Evolutionary conservation across 2,888 invertebrate genomes (phyloP), one percentile per base, ranked within the genome.

Genomic region (Latrodectus hesperus): DNA sequence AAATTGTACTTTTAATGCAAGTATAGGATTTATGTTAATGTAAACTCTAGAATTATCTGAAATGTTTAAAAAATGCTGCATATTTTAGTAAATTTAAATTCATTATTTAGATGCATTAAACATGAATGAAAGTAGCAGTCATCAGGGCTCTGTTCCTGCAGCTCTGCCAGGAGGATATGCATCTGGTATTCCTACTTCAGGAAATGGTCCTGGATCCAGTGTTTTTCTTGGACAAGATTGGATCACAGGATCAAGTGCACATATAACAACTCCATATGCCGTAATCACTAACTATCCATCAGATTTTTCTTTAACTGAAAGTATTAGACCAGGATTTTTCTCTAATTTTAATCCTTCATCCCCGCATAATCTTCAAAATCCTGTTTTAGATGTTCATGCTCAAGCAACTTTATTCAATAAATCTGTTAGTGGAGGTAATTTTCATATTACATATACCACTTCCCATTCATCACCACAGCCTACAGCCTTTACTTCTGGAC

Each of bases 141-240:
- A 84, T 75, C 89, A 89, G 65, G 87, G 76, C 68, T 38, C 88
- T 55, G 75, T 83, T 51, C 89, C 83, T 52, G 55, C 89, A 65
- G 88, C 84, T 65, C 72, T 89, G 55, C 87, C 87, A 65, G 80
- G 77, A 71, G 84, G 88, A 38, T 88, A 88, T 79, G 81, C 79
- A 55, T 65, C 86, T 22, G 71, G 68, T 51, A 75, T 72, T 76
- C 76, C 82, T 17, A 53, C 85, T 49, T 77, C 84, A 52, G 70
- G 78, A 52, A 79, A 74, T 68, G 83, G 85, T 17, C 67, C 88
- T 53, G 80, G 88, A 74, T 51, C 88, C 11, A 53, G 76, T 22
- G 84, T 79, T 11, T 83, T 89, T 73, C 22, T 89, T 11, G 86
- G 86, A 60, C 89, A 89, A 73, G 89, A 89, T 52, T 89, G 89